A percentile compares a stretch with the other conserved stretches of the same genome.
phyloP scores from a whole-genome alignment of 2,113 vertebrate species.

The Mormyrus lacerda region DNA sequence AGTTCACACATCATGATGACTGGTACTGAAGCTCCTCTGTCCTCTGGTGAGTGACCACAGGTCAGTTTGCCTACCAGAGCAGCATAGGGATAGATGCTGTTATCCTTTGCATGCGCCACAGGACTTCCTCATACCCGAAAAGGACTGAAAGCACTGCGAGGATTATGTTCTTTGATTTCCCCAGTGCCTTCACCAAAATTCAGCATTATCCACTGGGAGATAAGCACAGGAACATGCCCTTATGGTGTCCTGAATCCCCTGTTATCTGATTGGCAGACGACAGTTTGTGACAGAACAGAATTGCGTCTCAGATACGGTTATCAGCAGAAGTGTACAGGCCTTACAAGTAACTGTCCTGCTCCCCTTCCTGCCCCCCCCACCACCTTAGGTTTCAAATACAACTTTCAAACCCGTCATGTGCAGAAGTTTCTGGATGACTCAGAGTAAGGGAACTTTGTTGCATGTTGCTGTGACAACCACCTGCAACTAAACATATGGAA shows the following conservation, averaged over 20 bases:
- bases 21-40: neutral
- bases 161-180: neutral
- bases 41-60: neutral
- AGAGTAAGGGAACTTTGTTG: neutral
- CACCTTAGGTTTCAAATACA: neutral
- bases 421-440: neutral
- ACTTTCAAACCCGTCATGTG: neutral
- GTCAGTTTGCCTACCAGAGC: neutral
- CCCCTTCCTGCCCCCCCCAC: neutral
- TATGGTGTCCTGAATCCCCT: neutral
- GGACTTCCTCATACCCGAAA: neutral
- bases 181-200: neutral
- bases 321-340: neutral
- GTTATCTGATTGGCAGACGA: neutral
- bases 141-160: neutral
- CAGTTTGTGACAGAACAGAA: neutral
- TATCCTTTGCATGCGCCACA: neutral
- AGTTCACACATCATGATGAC: neutral
- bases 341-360: neutral
- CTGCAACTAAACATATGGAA: neutral
- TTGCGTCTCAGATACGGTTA: neutral
- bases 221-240: neutral
- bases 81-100: neutral
- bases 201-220: neutral
- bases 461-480: neutral